Base-by-base conservation (phyloP, 2,888 invertebrate genomes). In the Formica aserva region DNA sequence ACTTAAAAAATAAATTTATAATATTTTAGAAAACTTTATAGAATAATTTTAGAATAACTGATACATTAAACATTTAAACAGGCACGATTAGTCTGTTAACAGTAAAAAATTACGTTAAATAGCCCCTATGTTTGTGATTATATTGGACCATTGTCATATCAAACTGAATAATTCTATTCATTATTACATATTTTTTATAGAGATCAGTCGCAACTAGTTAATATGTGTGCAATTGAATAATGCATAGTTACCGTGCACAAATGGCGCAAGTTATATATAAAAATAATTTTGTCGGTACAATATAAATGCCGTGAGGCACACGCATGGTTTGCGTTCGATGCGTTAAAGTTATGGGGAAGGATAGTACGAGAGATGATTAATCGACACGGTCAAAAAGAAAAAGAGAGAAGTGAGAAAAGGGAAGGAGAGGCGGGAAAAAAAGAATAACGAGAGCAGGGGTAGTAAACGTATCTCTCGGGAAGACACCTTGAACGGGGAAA, bases 391-490 rank as follows among this genome's bases (percentile, higher is more conserved):
- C 60, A 32, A 22, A 18, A 60, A 18, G 57, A 60, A 45, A 18
- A 75, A 57, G 65, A 80, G 22, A 4, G 41, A 45, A 11, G 32
- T 3, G 45, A 45, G 41, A 63, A 15, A 48, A 26, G 55, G 29
- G 35, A 6, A 15, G 15, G 29, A 71, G 29, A 66, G 57, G 18
- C 1, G 35, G 38, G 38, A 72, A 35, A 81, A 63, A 77, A 76
- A 83, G 75, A 55, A 72, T 29, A 63, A 75, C 55, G 60, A 63
- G 57, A 41, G 62, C 11, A 63, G 48, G 66, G 78, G 57, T 86
- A 65, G 89, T 84, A 89, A 89, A 89, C 88, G 84, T 84, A 85
- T 90, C 86, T 84, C 81, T 72, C 67, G 71, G 75, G 78, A 86
- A 86, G 84, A 87, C 81, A 86, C 76, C 85, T 71, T 87, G 87